Evolutionary conservation across 2,113 vertebrate genomes (phyloP), one percentile per base, ranked within the genome.

Genomic region (Corythaeola cristata): DNA sequence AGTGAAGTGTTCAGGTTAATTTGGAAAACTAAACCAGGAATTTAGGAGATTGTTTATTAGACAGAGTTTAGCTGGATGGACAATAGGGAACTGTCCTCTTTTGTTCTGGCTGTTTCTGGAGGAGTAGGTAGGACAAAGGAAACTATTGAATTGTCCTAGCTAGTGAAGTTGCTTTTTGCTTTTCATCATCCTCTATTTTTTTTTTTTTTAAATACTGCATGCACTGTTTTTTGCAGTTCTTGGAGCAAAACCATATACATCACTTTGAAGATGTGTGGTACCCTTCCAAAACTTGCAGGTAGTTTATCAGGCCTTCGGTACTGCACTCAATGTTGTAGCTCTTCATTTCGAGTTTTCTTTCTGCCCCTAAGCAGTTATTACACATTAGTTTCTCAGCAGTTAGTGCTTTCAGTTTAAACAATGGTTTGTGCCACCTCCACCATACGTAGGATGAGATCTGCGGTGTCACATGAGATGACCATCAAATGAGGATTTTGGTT

Each of bases 91-190:
- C 39, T 95, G 93, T 92, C 30, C 14, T 69, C 64, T 69, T 23
- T 80, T 87, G 27, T 67, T 95, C 79, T 78, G 64, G 26, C 59
- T 89, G 30, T 67, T 81, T 64, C 66, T 95, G 74, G 30, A 83
- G 62, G 47, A 55, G 63, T n/a, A 58, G 32, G 26, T 28, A 24
- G 47, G 44, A 88, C 84, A 91, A 68, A 76, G 39, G 69, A 82
- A 16, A 26, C 39, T n/a, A 7, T 49, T 89, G 85, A 91, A 20
- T 26, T 85, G 49, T 59, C 60, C 58, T 87, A 52, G 49, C 33
- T 50, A 9, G 47, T 47, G 69, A 67, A 91, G 41, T 37, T 74
- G 35, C 22, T 88, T 62, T 60, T 86, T 69, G 19, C 28, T 88
- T 86, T 47, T 62, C 59, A 49, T 49, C 45, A 52, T 49, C 15